phyloP scores from a whole-genome alignment of 1,140 invertebrate species.

The Hypothenemus hampei region DNA sequence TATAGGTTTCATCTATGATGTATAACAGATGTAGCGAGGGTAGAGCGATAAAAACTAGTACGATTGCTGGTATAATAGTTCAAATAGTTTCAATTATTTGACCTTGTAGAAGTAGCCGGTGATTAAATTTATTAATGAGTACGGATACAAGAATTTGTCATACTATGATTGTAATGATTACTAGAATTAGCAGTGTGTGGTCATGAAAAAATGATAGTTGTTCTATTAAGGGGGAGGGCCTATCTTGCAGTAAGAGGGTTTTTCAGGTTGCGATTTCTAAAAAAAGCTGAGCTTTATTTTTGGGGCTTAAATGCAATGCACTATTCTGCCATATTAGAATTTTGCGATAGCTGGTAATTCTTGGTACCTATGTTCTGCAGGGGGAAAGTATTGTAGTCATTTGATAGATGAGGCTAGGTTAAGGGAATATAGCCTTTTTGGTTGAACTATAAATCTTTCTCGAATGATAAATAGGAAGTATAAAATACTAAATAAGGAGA shows the following conservation, averaged over 20 bases:
- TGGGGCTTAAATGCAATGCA: constrained; percentile 55
- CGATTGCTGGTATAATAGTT: constrained; percentile 56
- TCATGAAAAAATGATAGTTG: constrained; percentile 57
- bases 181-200: constrained; percentile 53
- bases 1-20: constrained; percentile 55
- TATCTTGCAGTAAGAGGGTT: constrained; percentile 4
- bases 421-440: constrained; percentile 45
- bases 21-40: constrained; percentile 58
- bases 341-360: constrained; percentile 52
- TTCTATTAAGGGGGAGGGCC: constrained; percentile 53
- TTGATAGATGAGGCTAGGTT: constrained; percentile 52
- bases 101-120: constrained; percentile 49
- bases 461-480: too few species aligned
- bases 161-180: constrained; percentile 49
- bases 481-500: too few species aligned
- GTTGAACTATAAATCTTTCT: constrained; percentile 28
- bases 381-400: constrained; percentile 53
- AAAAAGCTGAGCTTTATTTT: constrained; percentile 48
- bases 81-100: constrained; percentile 59
- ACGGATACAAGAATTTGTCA: too few species aligned
- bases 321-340: constrained; percentile 52
- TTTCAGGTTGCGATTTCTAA: constrained; percentile 1
- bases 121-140: constrained; percentile 50
- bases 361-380: constrained; percentile 52
- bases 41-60: constrained; percentile 59